These are phyloP conservation scores for Hippocampus mohnikei DNA, from an alignment of 2,113 vertebrate species.

Conservation along the genomic window DNA sequence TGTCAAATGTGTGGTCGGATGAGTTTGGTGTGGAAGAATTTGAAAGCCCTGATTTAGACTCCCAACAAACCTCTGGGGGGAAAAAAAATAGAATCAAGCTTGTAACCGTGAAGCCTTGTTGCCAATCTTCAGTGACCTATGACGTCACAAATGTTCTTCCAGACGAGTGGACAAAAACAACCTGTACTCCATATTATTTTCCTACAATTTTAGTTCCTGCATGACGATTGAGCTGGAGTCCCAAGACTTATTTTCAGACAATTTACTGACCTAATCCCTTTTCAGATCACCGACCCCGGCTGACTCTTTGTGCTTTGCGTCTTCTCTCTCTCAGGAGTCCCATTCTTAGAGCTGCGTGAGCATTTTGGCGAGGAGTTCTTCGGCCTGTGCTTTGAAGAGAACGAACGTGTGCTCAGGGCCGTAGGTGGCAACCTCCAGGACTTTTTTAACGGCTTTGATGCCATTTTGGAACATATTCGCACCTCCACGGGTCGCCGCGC, in stretches of 20 bases:
- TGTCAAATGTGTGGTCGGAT: neutral
- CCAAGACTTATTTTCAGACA: no score
- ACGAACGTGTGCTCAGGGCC: conserved; percentile 91
- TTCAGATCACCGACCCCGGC: neutral
- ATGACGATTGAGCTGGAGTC: neutral
- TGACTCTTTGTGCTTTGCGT: conserved; percentile 12
- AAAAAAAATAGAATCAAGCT: neutral
- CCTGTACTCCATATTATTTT: neutral
- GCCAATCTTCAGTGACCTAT: neutral
- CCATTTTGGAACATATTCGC: conserved; percentile 93
- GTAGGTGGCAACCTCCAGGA: conserved; percentile 93
- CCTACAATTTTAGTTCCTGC: neutral
- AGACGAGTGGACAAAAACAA: neutral
- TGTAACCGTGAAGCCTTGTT: neutral
- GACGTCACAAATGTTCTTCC: neutral
- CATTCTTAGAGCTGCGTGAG: conserved; percentile 88
- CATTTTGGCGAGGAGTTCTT: conserved; percentile 96
- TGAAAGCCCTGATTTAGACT: no score
- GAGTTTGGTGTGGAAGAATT: no score
- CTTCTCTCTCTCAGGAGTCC: conserved; percentile 75
- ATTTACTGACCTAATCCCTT: neutral
- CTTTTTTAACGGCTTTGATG: conserved; percentile 98
- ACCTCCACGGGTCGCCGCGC: conserved; percentile 91
- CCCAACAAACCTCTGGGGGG: no score
- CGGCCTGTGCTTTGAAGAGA: conserved; percentile 92